Evolutionary conservation across 92 coral and sea anemone species (phyloP), one percentile per base, ranked within the genome.

Genomic region (Parazoanthus darwini): DNA sequence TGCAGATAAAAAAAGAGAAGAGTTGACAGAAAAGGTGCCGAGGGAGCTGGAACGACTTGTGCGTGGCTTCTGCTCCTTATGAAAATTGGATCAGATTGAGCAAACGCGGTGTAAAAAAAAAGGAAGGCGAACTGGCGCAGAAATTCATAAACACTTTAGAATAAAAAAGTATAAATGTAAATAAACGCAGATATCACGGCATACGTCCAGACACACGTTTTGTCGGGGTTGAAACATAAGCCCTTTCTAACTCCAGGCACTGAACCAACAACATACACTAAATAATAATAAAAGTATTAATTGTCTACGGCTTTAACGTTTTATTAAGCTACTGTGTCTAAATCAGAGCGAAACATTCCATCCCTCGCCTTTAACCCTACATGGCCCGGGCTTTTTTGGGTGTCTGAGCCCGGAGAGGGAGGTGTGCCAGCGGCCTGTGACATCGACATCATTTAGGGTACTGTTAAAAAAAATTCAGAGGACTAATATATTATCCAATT

Each of bases 21-120:
- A 77, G 25, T 25, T 38, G 18, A 20, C 33, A 77, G 56, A 77
- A 23, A 26, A 43, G 48, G 25, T 11, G 14, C 81, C 81, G 1
- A 26, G 50, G 38, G 59, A 77, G 29, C n/a, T 77, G 59, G 81
- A 77, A n/a, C 25, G 81, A 9, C 48, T 77, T 6, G 81, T 77
- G 6, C 81, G 81, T 1, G 25, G 23, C 1, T 59, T 44, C 22
- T 77, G 81, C 56, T 77, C 79, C 79, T 75, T 75, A 75, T 75
- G 79, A 75, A 51, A 75, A 36, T 18, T 18, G 18, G 42, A 38
- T 4, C 11, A 8, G 9, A 44, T 25, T 77, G 50, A 23, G 3
- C 16, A 72, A 72, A 10, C 3, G 16, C 42, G 20, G n/a, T 15
- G 42, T 33, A 29, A 71, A n/a, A n/a, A 2, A 4, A 16, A 73